A percentile compares a stretch with the other conserved stretches of the same genome.
These are phyloP conservation scores for Bufo bufo DNA, from an alignment of 2,113 vertebrate species.

Conservation along the genomic window DNA sequence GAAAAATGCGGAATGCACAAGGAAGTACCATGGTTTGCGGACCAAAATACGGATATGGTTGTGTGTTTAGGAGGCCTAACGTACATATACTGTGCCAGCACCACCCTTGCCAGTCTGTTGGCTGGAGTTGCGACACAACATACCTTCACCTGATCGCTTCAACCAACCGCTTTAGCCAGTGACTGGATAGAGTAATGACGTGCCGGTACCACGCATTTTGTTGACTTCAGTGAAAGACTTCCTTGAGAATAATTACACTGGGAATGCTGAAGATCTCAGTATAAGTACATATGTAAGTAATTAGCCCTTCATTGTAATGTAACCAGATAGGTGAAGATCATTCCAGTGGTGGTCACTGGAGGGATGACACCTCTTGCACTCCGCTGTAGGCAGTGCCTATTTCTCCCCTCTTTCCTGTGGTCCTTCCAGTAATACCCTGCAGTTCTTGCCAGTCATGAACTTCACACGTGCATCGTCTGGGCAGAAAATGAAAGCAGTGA, in stretches of 20 bases:
- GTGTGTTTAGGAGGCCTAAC: too few species aligned
- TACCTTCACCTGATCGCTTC: too few species aligned
- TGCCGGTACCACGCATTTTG: too few species aligned
- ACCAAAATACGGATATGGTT: too few species aligned
- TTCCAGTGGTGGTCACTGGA: neutral
- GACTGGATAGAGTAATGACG: too few species aligned
- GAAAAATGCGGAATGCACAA: too few species aligned
- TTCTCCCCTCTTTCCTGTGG: neutral
- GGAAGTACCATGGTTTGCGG: too few species aligned
- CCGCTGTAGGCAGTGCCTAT: neutral
- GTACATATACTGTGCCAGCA: too few species aligned
- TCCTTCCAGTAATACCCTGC: constrained; percentile 22
- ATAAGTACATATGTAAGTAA: neutral
- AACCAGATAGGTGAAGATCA: neutral
- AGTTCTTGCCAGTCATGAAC: neutral
- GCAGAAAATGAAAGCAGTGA: constrained; percentile 34
- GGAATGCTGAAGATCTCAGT: neutral
- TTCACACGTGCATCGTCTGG: constrained; percentile 13
- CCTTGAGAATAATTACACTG: neutral
- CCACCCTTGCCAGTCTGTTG: too few species aligned
- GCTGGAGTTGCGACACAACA: too few species aligned
- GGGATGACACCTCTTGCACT: neutral
- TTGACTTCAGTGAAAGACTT: neutral
- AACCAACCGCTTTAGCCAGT: too few species aligned
- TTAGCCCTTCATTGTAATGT: neutral